Base-by-base conservation (phyloP, 2,113 vertebrate genomes). In the Struthio camelus region DNA sequence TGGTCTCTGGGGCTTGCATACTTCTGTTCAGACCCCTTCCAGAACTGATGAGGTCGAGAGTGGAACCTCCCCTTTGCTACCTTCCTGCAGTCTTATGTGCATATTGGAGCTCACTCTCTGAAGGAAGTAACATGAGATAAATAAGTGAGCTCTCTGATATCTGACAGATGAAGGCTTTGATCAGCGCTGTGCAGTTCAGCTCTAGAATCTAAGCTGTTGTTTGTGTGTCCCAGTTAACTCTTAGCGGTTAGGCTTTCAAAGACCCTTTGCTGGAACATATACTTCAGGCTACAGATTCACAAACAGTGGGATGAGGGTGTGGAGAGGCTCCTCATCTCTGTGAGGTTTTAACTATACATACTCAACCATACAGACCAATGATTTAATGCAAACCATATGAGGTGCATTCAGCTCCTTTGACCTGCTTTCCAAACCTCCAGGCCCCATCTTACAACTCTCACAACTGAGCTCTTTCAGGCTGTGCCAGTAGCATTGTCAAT, bases 261-360 rank as follows among this genome's bases (percentile, higher is more conserved):
- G 72, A 61, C 73, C 66, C 9, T 0, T 3, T 12, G 72, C 56
- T 24, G 1, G 27, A 28, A 58, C 0, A 0, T 1, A 7, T 58
- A 78, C 73, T 75, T 9, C 77, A 78, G 96, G 75, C 81, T 30
- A 0, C 0, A 3, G 59, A 44, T 58, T 58, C 25, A 11, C 66
- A 17, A 40, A 20, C 11, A 6, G 40, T 15, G 76, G 40, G 46
- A 40, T 8, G 78, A 70, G 76, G 75, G 15, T 5, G 50, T 16
- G 75, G 66, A 87, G 76, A 11, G 1, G 71, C 90, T 91, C 36
- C 82, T 96, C 79, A 89, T 87, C 87, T 64, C 58, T 0, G 4
- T 0, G 22, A 64, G 85, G 79, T 58, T 36, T 36, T 54, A 85
- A 36, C 73, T 46, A 10, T 2, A 19, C 2, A 2, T 36, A 10